These are phyloP conservation scores for Trichosurus vulpecula DNA, from an alignment of 2,797 vertebrate species.

Conservation along the genomic window DNA sequence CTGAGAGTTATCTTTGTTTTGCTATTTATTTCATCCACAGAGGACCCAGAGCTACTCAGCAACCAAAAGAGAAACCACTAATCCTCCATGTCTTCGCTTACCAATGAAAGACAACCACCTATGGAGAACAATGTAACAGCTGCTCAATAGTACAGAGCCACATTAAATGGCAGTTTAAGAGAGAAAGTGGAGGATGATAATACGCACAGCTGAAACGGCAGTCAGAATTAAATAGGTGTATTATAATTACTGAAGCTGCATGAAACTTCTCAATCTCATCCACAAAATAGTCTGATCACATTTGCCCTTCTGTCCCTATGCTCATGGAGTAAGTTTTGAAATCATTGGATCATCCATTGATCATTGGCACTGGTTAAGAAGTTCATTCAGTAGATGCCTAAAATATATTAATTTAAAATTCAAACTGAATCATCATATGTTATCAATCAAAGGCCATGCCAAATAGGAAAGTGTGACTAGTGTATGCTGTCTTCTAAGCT, in stretches of 20 bases:
- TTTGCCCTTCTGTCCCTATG: background rate
- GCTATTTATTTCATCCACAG: background rate
- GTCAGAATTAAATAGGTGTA: background rate
- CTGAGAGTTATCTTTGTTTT: background rate
- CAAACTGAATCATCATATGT: background rate
- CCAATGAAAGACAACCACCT: background rate
- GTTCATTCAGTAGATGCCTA: background rate
- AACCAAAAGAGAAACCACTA: background rate
- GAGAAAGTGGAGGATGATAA: background rate
- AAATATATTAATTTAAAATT: background rate
- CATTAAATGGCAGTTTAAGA: background rate
- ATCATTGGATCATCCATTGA: background rate
- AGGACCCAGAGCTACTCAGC: background rate
- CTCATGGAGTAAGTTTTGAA: background rate
- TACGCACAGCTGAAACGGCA: background rate
- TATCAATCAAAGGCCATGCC: background rate
- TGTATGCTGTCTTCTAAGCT: background rate
- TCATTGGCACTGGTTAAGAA: background rate
- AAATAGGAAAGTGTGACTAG: background rate
- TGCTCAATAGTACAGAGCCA: background rate
- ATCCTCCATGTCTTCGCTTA: background rate
- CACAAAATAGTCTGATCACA: background rate
- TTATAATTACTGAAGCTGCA: background rate
- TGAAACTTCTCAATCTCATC: background rate
- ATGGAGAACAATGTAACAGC: background rate